Evolutionary conservation across 2,113 vertebrate genomes (phyloP).

Genomic region (Pycnonotus jocosus): DNA sequence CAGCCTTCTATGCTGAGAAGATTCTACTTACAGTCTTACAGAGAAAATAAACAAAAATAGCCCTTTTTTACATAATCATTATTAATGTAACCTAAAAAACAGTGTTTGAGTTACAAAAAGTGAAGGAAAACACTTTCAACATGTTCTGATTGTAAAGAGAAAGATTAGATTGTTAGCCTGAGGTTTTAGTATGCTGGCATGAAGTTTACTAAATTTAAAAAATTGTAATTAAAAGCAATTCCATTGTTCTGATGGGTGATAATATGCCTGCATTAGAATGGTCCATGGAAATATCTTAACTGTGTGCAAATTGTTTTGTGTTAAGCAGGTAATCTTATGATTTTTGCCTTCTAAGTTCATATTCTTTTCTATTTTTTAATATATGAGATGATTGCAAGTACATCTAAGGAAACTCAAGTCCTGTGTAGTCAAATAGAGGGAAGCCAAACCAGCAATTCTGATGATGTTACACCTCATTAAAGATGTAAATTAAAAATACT

Average conservation of each 20-base stretch:
- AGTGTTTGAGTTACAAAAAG: background rate
- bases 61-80: background rate
- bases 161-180: background rate
- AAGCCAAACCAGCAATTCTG: constrained; percentile 2
- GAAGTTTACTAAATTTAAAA: background rate
- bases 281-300: background rate
- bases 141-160: background rate
- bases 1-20: background rate
- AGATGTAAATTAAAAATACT: constrained; percentile 71
- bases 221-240: background rate
- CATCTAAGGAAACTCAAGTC: background rate
- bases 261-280: background rate
- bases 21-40: background rate
- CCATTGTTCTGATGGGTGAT: background rate
- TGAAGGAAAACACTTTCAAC: background rate
- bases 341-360: background rate
- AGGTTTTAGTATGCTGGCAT: background rate
- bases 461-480: constrained; percentile 60
- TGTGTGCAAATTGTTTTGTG: background rate
- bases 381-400: background rate
- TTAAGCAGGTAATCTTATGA: background rate
- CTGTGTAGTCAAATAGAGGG: background rate
- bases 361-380: background rate
- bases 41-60: background rate
- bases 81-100: background rate